Conservation (phyloP, 1,140 invertebrate genomes). For the Drosophila athabasca region DNA sequence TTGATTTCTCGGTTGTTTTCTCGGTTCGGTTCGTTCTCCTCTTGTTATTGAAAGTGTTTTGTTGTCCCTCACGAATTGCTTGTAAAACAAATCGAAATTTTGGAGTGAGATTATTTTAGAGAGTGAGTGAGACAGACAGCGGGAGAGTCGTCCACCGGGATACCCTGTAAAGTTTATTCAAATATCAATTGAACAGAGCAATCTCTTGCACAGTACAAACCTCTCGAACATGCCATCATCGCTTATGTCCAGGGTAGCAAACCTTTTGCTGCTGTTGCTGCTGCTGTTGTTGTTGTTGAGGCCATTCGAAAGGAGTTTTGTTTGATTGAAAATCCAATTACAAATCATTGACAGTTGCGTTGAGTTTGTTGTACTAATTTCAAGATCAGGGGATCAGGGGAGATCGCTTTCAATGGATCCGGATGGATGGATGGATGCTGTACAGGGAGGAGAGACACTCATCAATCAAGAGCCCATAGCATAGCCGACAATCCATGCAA, state of each 20-base stretch:
- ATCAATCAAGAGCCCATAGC: conserved; percentile 71
- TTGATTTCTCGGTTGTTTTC: conserved; percentile 30
- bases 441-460: conserved; percentile 19
- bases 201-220: too few relatives aligned
- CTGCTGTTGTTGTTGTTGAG: conserved; percentile 7
- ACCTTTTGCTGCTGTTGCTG: neutral
- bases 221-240: neutral
- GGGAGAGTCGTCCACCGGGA: too few relatives aligned
- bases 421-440: neutral
- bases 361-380: conserved; percentile 75
- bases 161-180: conserved; percentile 11
- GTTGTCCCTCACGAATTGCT: conserved; percentile 41
- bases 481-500: conserved; percentile 71
- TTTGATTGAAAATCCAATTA: conserved; percentile 74
- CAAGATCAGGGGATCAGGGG: conserved; percentile 20
- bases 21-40: conserved; percentile 4
- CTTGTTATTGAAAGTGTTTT: conserved; percentile 68
- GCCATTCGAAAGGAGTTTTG: conserved; percentile 49
- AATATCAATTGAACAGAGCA: too few relatives aligned
- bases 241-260: conserved; percentile 14
- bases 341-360: conserved; percentile 75
- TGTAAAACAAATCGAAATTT: conserved; percentile 49
- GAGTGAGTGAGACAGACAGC: neutral
- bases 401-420: neutral
- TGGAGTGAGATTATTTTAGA: conserved; percentile 7